These are phyloP conservation scores for Manis crassicaudata DNA, from an alignment of 2,797 vertebrate genomes.

Conservation along the genomic window DNA sequence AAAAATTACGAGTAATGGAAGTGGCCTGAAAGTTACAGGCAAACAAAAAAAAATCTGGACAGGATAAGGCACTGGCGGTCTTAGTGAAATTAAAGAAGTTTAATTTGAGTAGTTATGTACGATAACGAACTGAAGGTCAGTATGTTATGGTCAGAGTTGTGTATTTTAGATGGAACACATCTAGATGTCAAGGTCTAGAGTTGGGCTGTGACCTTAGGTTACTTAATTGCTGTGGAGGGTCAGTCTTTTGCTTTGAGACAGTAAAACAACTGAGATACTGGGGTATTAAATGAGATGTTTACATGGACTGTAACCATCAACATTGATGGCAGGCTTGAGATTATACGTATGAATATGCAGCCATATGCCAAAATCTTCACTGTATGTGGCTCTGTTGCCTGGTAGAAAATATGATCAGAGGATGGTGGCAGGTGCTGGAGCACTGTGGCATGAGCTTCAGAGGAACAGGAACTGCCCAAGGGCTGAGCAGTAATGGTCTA, in stretches of 20 bases:
- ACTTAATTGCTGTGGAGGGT: neutral
- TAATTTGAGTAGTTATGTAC: neutral
- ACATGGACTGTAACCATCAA: neutral
- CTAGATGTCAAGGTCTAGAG: conserved; percentile 29
- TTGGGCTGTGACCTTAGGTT: neutral
- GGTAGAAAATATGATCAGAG: neutral
- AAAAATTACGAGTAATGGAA: neutral
- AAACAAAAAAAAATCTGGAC: neutral
- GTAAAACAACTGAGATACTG: neutral
- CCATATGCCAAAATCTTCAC: neutral
- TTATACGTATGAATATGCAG: neutral
- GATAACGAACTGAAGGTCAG: neutral
- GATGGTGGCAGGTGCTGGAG: neutral
- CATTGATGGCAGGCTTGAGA: neutral
- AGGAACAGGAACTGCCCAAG: neutral
- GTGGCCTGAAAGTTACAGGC: neutral
- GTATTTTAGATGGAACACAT: conserved; percentile 1
- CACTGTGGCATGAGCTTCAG: neutral
- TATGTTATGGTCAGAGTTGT: neutral
- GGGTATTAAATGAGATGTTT: neutral
- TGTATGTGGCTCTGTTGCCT: neutral
- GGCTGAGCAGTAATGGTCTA: neutral
- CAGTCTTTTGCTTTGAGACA: conserved; percentile 19
- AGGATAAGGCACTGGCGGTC: neutral
- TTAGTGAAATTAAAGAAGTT: neutral